Conservation (phyloP, 1,140 invertebrate species). For the Eupristina koningsbergeri region DNA sequence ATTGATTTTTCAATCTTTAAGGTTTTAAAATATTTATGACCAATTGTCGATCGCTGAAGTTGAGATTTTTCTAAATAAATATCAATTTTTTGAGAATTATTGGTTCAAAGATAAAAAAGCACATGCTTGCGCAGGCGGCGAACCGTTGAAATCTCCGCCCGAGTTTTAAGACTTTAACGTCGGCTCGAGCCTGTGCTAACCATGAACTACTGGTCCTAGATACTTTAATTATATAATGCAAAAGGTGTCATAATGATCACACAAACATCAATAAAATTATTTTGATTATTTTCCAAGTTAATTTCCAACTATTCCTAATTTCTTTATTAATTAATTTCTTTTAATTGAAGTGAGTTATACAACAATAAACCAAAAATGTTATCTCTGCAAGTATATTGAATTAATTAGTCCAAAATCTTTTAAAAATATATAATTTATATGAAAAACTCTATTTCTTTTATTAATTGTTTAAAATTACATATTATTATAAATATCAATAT, state of each 20-base stretch:
- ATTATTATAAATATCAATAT: no score
- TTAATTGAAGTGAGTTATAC: no score
- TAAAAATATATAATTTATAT: no score
- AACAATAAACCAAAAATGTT: no score
- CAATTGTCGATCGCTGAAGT: neutral
- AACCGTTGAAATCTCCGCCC: conserved; percentile 60
- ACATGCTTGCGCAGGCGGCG: conserved; percentile 52
- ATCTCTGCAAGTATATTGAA: no score
- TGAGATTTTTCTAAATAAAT: neutral
- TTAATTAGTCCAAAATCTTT: no score
- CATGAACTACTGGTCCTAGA: neutral
- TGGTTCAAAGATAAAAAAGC: neutral
- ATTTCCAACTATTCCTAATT: neutral
- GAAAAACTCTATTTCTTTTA: no score
- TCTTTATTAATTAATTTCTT: neutral
- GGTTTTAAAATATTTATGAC: neutral
- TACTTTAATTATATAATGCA: neutral
- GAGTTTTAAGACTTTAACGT: neutral
- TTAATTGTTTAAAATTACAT: no score
- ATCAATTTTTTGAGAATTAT: neutral
- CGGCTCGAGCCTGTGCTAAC: neutral
- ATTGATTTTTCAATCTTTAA: neutral
- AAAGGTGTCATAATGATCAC: conserved; percentile 3
- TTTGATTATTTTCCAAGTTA: neutral
- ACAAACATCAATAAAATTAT: neutral